Percentiles rank a stretch among this genome's conserved stretches.
phyloP scores from a whole-genome alignment of 1,140 invertebrate genomes.

The Plodia interpunctella region DNA sequence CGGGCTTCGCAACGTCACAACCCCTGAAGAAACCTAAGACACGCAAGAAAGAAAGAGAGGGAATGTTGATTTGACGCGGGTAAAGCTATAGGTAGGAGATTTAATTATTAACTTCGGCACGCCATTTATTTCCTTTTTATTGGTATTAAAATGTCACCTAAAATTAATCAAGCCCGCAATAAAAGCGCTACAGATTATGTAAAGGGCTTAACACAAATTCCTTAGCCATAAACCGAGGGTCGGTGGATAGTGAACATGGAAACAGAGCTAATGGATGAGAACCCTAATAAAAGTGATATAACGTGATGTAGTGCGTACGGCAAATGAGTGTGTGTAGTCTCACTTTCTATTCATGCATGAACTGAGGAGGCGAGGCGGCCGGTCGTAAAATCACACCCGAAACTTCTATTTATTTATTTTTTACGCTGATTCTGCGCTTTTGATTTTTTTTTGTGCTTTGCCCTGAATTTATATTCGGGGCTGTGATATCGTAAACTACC shows the following conservation, averaged over 20 bases:
- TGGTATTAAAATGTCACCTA: background rate
- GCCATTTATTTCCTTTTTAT: too few species aligned
- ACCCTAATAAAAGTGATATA: constrained; percentile 10
- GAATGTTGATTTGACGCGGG: too few species aligned
- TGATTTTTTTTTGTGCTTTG: too few species aligned
- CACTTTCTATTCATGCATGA: background rate
- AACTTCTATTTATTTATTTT: too few species aligned
- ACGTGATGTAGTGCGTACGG: background rate
- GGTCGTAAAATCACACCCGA: background rate
- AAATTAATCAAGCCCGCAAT: background rate
- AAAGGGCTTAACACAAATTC: constrained; percentile 8
- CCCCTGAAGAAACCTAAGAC: too few species aligned
- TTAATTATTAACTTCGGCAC: too few species aligned
- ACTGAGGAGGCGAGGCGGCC: background rate
- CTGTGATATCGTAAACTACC: too few species aligned
- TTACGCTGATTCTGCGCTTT: too few species aligned
- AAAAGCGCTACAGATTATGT: constrained; percentile 1
- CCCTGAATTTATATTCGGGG: too few species aligned
- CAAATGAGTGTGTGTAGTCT: background rate
- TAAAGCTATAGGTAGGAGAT: too few species aligned
- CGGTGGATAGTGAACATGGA: constrained; percentile 2
- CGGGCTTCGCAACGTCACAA: too few species aligned
- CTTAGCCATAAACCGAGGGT: constrained; percentile 6
- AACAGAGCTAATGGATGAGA: constrained; percentile 6
- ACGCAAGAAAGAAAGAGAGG: too few species aligned